These are phyloP conservation scores for Scelioninae gen. 1 DNA, from an alignment of 2,888 invertebrate species.

Conservation along the genomic window DNA sequence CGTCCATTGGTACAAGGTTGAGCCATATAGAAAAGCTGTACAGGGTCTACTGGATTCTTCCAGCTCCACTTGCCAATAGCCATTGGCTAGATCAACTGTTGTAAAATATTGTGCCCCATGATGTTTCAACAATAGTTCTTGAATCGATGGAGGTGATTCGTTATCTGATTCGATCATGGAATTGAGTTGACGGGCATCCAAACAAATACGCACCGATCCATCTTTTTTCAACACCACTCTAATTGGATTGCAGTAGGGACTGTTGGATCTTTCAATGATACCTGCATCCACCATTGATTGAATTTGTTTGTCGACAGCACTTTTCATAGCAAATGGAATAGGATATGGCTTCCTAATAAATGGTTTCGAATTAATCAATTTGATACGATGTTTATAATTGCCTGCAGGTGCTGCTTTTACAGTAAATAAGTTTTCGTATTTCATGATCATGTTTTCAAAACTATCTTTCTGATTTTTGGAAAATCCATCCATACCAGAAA, in stretches of 20 bases:
- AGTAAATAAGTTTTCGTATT: conserved; percentile 21
- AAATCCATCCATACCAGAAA: not conserved
- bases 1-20: not conserved
- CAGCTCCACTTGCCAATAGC: not conserved
- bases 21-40: not conserved
- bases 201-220: conserved; percentile 58
- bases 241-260: conserved; percentile 75
- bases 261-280: conserved; percentile 73
- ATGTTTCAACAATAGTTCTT: conserved; percentile 56
- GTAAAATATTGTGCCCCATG: conserved; percentile 9
- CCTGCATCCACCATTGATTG: conserved; percentile 72
- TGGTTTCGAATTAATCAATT: conserved; percentile 68
- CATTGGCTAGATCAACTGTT: not conserved
- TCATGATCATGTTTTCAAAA: conserved; percentile 11
- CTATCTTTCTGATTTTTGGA: not conserved
- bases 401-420: conserved; percentile 9
- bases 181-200: conserved; percentile 76
- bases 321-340: conserved; percentile 72
- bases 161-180: conserved; percentile 72
- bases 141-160: conserved; percentile 65
- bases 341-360: conserved; percentile 73
- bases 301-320: conserved; percentile 70
- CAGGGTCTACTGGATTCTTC: not conserved
- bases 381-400: conserved; percentile 71
- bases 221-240: conserved; percentile 75